phyloP scores from a whole-genome alignment of 2,888 invertebrate species.

The Coelopa pilipes region DNA sequence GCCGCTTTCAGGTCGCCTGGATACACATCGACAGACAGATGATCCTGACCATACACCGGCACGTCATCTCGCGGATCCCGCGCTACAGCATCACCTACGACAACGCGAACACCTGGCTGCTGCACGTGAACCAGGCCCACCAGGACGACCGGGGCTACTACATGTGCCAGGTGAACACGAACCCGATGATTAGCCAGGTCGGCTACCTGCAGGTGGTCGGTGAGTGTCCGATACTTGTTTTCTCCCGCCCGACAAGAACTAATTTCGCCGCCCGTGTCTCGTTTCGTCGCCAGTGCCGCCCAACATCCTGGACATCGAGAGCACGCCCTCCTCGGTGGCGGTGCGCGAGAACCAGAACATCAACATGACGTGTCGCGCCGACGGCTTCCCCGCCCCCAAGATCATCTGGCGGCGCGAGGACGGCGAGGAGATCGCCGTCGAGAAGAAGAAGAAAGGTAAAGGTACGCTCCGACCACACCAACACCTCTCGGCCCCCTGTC shows the following conservation, averaged over 20 bases:
- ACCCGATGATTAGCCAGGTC: conserved; percentile 95
- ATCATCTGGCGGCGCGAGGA: conserved; percentile 95
- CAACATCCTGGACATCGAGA: conserved; percentile 89
- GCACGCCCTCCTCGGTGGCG: conserved; percentile 90
- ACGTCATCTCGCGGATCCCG: conserved; percentile 90
- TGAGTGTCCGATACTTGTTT: conserved; percentile 68
- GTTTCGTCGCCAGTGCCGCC: conserved; percentile 85
- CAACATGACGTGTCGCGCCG: conserved; percentile 89
- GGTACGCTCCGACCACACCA: conserved; percentile 32
- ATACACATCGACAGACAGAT: conserved; percentile 94
- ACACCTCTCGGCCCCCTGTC: too few species aligned
- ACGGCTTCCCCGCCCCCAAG: conserved; percentile 90
- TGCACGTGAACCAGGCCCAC: conserved; percentile 91
- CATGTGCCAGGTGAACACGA: conserved; percentile 78
- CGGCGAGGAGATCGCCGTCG: conserved; percentile 85
- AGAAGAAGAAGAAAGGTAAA: conserved; percentile 87
- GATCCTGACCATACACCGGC: conserved; percentile 91
- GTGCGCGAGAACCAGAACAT: conserved; percentile 95
- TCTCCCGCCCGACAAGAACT: background rate
- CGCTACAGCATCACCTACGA: conserved; percentile 91
- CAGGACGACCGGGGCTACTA: conserved; percentile 88
- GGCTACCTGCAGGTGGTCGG: conserved; percentile 94
- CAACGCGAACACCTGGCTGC: conserved; percentile 90
- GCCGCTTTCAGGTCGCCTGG: conserved; percentile 83
- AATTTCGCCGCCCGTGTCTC: too few species aligned